Conservation (phyloP, 2,113 vertebrate genomes). For the Halichoerus grypus region DNA sequence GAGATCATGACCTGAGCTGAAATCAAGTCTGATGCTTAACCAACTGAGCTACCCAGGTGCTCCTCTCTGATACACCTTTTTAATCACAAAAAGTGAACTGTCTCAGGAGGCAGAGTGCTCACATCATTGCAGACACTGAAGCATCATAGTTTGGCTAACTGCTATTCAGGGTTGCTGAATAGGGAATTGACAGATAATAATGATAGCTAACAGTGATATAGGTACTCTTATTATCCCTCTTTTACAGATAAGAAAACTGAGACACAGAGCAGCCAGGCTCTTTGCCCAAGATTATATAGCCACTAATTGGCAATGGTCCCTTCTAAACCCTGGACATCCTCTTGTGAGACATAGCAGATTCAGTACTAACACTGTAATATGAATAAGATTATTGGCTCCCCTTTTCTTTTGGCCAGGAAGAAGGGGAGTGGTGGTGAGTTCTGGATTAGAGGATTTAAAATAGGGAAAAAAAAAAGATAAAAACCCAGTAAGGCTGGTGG, state of each 20-base stretch:
- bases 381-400: neutral
- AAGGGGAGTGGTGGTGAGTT: neutral
- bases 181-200: neutral
- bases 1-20: neutral
- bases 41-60: neutral
- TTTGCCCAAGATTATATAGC: neutral
- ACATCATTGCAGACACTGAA: neutral
- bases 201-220: neutral
- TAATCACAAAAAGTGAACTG: neutral
- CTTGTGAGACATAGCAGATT: neutral
- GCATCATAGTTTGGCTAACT: neutral
- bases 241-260: constrained; percentile 6
- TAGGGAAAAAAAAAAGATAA: neutral
- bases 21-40: neutral
- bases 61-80: neutral
- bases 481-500: neutral
- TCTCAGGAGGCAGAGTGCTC: neutral
- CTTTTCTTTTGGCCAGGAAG: constrained; percentile 13
- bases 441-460: constrained; percentile 15
- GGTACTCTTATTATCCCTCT: neutral
- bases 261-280: neutral
- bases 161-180: neutral
- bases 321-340: neutral
- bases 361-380: neutral
- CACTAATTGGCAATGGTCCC: neutral